phyloP scores from a whole-genome alignment of 2,797 vertebrate genomes.

The Morus bassanus region DNA sequence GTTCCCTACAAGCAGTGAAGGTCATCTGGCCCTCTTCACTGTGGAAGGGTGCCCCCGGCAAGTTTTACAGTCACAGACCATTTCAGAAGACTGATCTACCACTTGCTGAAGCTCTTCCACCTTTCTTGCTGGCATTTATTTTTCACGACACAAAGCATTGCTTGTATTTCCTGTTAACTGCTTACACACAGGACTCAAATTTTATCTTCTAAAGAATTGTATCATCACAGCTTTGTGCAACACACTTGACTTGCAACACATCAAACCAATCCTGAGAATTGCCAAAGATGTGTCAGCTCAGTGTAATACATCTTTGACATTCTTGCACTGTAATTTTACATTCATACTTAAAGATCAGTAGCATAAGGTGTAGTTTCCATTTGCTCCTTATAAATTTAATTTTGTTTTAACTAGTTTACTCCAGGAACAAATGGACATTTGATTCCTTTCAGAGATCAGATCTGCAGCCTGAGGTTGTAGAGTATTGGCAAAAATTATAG shows the following conservation, averaged over 20 bases:
- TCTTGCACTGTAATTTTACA: not conserved
- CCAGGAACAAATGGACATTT: not conserved
- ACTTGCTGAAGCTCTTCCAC: not conserved
- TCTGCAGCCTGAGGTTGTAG: not conserved
- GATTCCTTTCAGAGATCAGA: not conserved
- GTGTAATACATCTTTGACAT: not conserved
- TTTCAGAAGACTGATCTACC: not conserved
- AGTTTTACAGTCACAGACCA: not conserved
- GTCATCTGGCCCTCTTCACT: not conserved
- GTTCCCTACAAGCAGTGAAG: not conserved
- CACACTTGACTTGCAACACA: not conserved
- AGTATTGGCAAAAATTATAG: not conserved
- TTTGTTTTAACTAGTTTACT: not conserved
- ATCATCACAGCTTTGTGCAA: conserved; percentile 1
- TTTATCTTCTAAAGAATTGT: not conserved
- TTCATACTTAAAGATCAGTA: not conserved
- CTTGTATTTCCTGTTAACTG: not conserved
- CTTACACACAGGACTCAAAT: not conserved
- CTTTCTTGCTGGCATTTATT: not conserved
- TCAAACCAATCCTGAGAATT: not conserved
- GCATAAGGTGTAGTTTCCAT: not conserved
- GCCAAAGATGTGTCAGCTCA: not conserved
- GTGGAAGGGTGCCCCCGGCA: not conserved
- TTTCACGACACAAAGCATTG: not conserved
- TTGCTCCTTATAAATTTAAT: not conserved